phyloP scores from a whole-genome alignment of 2,113 vertebrate species.

The Manacus vitellinus region DNA sequence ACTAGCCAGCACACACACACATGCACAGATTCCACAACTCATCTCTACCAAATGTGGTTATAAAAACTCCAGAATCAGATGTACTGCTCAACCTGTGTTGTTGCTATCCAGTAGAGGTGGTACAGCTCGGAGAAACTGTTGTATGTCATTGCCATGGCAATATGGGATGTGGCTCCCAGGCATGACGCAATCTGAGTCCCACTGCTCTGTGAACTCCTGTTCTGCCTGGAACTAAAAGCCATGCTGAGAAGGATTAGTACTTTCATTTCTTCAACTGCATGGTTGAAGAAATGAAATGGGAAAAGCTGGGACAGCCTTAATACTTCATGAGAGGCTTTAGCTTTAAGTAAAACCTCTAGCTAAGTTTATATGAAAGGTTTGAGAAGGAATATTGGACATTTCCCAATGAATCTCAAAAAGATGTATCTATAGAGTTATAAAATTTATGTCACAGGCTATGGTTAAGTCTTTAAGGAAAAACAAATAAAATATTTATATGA shows the following conservation, averaged over 20 bases:
- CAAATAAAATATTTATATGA: background rate
- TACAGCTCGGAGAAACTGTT: background rate
- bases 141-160: slow-evolving; percentile 22
- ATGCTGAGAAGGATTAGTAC: slow-evolving; percentile 57
- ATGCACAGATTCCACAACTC: background rate
- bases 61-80: background rate
- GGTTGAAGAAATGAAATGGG: slow-evolving; percentile 54
- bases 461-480: background rate
- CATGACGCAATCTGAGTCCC: background rate
- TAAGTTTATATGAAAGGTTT: slow-evolving; percentile 14
- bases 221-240: slow-evolving; percentile 57
- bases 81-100: background rate
- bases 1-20: background rate
- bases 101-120: background rate
- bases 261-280: slow-evolving; percentile 48
- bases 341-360: slow-evolving; percentile 32
- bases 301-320: slow-evolving; percentile 52
- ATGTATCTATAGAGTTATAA: background rate
- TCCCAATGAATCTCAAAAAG: background rate
- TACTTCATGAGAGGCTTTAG: slow-evolving; percentile 55
- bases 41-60: background rate
- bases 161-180: background rate
- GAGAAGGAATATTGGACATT: background rate
- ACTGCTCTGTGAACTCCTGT: background rate
- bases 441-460: background rate